A percentile compares a stretch with the other conserved stretches of the same genome.
Conservation (phyloP, 1,140 invertebrate genomes). For the Oryzaephilus surinamensis region DNA sequence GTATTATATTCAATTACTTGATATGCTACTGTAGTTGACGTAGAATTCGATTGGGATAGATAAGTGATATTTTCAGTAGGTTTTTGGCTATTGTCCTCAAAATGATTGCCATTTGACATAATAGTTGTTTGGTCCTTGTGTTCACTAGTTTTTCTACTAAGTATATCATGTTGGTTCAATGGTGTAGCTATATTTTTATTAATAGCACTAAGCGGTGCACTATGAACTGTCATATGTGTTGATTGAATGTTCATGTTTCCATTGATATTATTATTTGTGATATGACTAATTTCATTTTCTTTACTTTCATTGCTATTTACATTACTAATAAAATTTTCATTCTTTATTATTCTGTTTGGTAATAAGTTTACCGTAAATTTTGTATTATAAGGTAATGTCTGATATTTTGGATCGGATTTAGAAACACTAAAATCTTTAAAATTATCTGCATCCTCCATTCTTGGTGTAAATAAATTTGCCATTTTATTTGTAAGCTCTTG, state of each 20-base stretch:
- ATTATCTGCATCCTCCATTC: conserved; percentile 25
- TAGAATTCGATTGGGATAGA: too few relatives aligned
- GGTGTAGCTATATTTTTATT: conserved; percentile 54
- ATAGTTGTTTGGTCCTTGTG: conserved; percentile 11
- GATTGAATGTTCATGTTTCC: conserved; percentile 26
- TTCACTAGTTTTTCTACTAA: conserved; percentile 21
- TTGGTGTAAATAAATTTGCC: conserved; percentile 14
- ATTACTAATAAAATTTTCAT: conserved; percentile 14
- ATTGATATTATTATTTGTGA: conserved; percentile 11
- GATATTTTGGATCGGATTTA: conserved; percentile 88
- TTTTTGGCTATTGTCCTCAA: neutral
- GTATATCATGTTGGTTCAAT: conserved; percentile 41
- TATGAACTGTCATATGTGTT: conserved; percentile 50
- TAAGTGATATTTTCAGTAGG: conserved; percentile 4
- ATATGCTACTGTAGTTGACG: conserved; percentile 13
- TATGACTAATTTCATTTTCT: conserved; percentile 27
- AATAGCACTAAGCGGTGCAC: conserved; percentile 51
- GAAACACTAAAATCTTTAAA: conserved; percentile 44
- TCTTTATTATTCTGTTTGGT: conserved; percentile 33
- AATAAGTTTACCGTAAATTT: conserved; percentile 60
- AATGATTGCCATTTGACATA: conserved; percentile 11
- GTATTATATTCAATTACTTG: conserved; percentile 21
- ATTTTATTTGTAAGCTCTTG: conserved; percentile 26
- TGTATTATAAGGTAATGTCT: conserved; percentile 82
- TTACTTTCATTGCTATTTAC: conserved; percentile 33